Conservation (phyloP, 2,113 vertebrate genomes). For the Epinephelus cyanopodus region DNA sequence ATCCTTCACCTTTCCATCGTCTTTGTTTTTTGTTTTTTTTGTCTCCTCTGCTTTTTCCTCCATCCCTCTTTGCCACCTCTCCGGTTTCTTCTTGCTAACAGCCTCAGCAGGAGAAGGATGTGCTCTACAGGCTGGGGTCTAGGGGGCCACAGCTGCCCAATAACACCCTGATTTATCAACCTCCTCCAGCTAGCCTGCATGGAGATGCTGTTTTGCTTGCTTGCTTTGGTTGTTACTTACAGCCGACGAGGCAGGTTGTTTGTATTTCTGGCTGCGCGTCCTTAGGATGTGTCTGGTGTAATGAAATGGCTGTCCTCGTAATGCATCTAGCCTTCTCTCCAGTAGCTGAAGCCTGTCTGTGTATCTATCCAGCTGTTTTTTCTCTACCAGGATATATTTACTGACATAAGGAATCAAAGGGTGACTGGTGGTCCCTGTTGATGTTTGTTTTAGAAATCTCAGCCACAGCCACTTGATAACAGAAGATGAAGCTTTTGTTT, state of each 20-base stretch:
- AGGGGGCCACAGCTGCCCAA: constrained; percentile 80
- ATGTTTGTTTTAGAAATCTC: constrained; percentile 62
- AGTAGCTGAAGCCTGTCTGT: constrained; percentile 55
- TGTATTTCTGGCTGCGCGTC: constrained; percentile 68
- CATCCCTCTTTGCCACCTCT: constrained; percentile 17
- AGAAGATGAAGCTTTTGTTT: constrained; percentile 48
- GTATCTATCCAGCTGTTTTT: constrained; percentile 53
- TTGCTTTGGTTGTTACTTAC: constrained; percentile 74
- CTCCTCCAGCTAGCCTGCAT: constrained; percentile 68
- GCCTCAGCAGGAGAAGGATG: constrained; percentile 70
- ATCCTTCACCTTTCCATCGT: constrained; percentile 14
- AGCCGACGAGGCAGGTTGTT: constrained; percentile 65
- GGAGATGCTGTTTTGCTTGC: constrained; percentile 67
- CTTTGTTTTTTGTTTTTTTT: background rate
- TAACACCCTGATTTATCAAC: constrained; percentile 78
- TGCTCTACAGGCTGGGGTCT: constrained; percentile 68
- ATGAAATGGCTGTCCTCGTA: constrained; percentile 73
- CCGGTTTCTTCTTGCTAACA: constrained; percentile 72
- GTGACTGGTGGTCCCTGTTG: constrained; percentile 35
- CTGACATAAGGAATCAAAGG: constrained; percentile 46
- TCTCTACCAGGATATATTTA: constrained; percentile 44
- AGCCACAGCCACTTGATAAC: constrained; percentile 39
- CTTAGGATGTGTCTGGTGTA: constrained; percentile 71
- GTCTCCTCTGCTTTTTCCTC: background rate
- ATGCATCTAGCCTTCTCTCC: constrained; percentile 63